Evolutionary conservation across 2,797 vertebrate species (phyloP), one percentile per base, ranked within the genome.

Genomic region (Masticophis lateralis): DNA sequence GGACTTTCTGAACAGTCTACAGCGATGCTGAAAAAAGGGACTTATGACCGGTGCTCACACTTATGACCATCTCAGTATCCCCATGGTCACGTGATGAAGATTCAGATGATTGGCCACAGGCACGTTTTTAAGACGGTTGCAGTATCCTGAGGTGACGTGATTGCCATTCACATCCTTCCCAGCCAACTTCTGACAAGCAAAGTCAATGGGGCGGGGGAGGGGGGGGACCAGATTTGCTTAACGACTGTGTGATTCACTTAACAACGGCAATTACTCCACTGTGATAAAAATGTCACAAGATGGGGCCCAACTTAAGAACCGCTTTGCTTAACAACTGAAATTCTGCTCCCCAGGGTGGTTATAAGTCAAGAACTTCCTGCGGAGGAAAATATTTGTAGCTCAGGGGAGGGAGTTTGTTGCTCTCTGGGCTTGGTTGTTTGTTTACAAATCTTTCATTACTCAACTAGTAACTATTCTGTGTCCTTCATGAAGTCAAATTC

Each of bases 11-110:
- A 66, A n/a, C 5, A 2, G 63, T 28, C 27, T 12, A 27, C 3
- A 63, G 9, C 0, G 5, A 2, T 66, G 12, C 28, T n/a, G 3
- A 60, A 60, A n/a, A 61, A 61, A 66, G 63, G 0, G 12, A n/a
- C 63, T 6, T 66, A 66, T 28, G 3, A 2, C 1, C 28, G 0
- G 2, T 1, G 13, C 2, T 66, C 63, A n/a, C 63, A n/a, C 63
- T 66, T 66, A 66, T 1, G 63, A 66, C 63, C 12, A 9, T n/a
- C 61, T n/a, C 27, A 6, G 28, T 66, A 66, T n/a, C 28, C 28
- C 12, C 12, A 14, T 0, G 12, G 12, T 66, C 28, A 66, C 1
- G 13, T n/a, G 12, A 14, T n/a, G n/a, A 69, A 16, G 28, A 66
- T n/a, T 66, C 1, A 1, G 12, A 14, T 66, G 63, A n/a, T 66